Base-by-base conservation (phyloP, 1,140 invertebrate species). In the Drosophila suzukii region DNA sequence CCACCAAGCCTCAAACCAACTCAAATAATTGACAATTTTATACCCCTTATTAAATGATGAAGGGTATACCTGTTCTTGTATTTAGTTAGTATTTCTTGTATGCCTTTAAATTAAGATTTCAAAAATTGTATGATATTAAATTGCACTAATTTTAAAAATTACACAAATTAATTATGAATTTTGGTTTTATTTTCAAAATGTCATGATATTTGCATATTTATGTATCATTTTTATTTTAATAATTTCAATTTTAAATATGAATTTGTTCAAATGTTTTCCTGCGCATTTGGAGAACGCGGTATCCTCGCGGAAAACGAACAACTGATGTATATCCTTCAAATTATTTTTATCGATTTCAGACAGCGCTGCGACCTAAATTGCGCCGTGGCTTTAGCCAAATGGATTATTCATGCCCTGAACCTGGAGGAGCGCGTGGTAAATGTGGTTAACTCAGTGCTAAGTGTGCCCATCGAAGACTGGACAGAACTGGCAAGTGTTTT, bases 351-450 rank as follows among this genome's bases (percentile, higher is more conserved):
- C 56, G 66, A 74, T 75, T 74, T 47, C 54, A 92, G 91, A 41
- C 85, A 83, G 58, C 81, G 82, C 38, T 79, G 82, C 65, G 85
- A 91, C 73, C 81, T 92, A 13, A 91, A 90, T 43, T 92, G 91
- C 71, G 90, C 85, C 32, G 55, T 92, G 15, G 62, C 82, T 4
- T 71, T 89, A 12, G 81, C 83, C 70, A 91, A 90, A 65, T 79
- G 81, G 68, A 90, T 92, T 57, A 85, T 91, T 71, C 75, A 80
- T 34, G 81, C 70, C 17, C 44, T 92, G 57, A 79, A 85, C 72
- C 59, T 92, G 66, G 91, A 91, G 70, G 85, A 91, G 54, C 90
- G 90, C 27, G 78, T 91, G 4, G 77, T 88, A 20, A 92, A 92
- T 38, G 77, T 91, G 30, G 71, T 92, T 6, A 71, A 46, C 15